Evolutionary conservation across 2,797 vertebrate genomes (phyloP), one percentile per base, ranked within the genome.

Genomic region (Semaprochilodus insignis): DNA sequence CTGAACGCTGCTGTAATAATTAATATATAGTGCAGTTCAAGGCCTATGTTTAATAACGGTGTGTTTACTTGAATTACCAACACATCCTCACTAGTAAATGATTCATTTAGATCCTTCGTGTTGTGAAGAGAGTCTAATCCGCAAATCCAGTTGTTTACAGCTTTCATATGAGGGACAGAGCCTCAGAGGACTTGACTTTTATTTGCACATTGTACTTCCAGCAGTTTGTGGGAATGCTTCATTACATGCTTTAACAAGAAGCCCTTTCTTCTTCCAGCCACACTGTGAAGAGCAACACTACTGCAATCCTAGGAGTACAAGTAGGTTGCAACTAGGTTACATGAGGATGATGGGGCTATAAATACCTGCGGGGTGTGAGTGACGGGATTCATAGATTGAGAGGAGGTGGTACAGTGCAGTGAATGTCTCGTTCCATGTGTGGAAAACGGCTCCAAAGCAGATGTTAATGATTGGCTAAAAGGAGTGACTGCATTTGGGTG

Each of bases 131-230:
- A 60, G 67, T n/a, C 59, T 36, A 52, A 77, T 78, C 57, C 31
- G n/a, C 51, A 60, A 74, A 74, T 60, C 76, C 77, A 67, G 51
- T 51, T 83, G 80, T 71, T 79, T 25, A 73, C 81, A 83, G 21
- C 34, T 57, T 83, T 78, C 17, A 77, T 40, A 65, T 31, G 27
- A 25, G 51, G 6, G 44, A 62, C 54, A 34, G 44, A 48, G 69
- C 40, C 60, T 57, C n/a, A n/a, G n/a, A n/a, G n/a, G n/a, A n/a
- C 6, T 7, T 16, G 19, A 82, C 54, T 27, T 17, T n/a, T 10
- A 14, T 44, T 48, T 23, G 21, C 34, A 60, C 23, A 23, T 74
- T 78, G 69, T 79, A n/a, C 21, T 17, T 19, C 6, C 3, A 31
- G 4, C 4, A 31, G 62, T 6, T 65, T 52, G 27, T 4, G 25